Percentiles rank a stretch among this genome's conserved stretches.
phyloP scores from a whole-genome alignment of 2,797 vertebrate species.

The Columba guinea region DNA sequence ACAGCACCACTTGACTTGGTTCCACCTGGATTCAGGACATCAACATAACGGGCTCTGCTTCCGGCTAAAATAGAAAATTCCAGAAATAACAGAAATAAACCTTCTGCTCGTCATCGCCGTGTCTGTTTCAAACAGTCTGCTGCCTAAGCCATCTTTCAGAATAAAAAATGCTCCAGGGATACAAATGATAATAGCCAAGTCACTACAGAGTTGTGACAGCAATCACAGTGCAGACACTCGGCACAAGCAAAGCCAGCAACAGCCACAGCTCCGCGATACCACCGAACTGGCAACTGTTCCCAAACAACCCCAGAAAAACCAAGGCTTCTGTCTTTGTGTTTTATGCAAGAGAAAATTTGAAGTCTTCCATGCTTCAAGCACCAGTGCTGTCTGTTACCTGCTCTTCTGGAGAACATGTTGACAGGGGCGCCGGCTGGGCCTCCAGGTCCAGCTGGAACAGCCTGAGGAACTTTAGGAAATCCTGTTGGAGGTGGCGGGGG shows the following conservation, averaged over 20 bases:
- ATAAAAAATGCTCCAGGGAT: background rate
- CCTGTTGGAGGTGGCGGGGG: conserved; percentile 88
- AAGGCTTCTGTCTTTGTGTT: background rate
- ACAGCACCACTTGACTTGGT: conserved; percentile 74
- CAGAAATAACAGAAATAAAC: background rate
- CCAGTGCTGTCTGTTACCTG: conserved; percentile 78
- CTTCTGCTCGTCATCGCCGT: background rate
- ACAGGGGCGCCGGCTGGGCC: conserved; percentile 77
- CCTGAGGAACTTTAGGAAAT: conserved; percentile 81
- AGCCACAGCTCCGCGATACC: background rate
- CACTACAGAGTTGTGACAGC: rapidly evolving
- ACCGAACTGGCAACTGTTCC: background rate
- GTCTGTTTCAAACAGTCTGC: background rate
- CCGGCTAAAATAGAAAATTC: conserved; percentile 69
- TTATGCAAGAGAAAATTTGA: background rate
- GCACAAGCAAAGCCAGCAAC: background rate
- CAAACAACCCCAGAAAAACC: background rate
- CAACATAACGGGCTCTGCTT: conserved; percentile 89
- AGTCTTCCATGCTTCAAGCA: background rate
- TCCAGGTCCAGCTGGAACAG: conserved; percentile 67
- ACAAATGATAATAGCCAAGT: background rate
- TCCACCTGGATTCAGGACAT: conserved; percentile 88
- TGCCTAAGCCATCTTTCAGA: background rate
- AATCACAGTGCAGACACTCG: background rate
- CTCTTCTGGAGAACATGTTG: conserved; percentile 94